Base-by-base conservation (phyloP, 2,113 vertebrate species). In the Spizaetus ornatus region DNA sequence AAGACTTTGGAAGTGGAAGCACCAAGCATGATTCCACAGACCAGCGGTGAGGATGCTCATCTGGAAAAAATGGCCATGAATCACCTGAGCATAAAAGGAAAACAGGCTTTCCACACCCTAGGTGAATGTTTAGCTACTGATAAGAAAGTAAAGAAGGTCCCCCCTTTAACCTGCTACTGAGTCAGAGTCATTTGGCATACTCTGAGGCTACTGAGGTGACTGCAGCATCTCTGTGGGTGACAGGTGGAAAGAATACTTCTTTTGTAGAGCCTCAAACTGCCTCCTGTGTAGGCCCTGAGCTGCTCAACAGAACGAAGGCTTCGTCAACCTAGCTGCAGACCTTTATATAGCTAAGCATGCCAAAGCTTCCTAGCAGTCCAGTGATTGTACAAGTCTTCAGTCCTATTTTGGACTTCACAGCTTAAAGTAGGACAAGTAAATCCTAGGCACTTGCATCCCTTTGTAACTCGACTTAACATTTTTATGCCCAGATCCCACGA, bases 51-150 rank as follows among this genome's bases (percentile, higher is more conserved):
- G 55, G 72, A 86, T 42, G 59, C 52, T 94, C 95, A 94, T 10
- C 69, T 93, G 94, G 95, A 97, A 96, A 59, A 65, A 34, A 95
- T 89, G 91, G 83, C 45, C 59, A 9, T 88, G 93, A 96, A 70
- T 96, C 93, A 96, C 38, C 65, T 43, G 59, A 62, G 72, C 50
- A 81, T 4, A 29, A 17, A 74, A 42, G 43, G 63, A 82, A 80
- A 94, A 76, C 27, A 77, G 53, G 66, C 40, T 88, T 91, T 77
- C 82, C 62, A 56, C 66, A 27, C 43, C 42, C 11, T 43, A 74
- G 62, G 69, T 82, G 40, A 93, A 91, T 2, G 26, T 61, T 58
- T 11, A 47, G 48, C n/a, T 76, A 31, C 53, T 42, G 91, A 40
- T 29, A 86, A 63, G 47, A 69, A 27, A 87, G 81, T 70, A 82